Base-by-base conservation (phyloP, 2,797 vertebrate genomes). In the Protonibea diacanthus region DNA sequence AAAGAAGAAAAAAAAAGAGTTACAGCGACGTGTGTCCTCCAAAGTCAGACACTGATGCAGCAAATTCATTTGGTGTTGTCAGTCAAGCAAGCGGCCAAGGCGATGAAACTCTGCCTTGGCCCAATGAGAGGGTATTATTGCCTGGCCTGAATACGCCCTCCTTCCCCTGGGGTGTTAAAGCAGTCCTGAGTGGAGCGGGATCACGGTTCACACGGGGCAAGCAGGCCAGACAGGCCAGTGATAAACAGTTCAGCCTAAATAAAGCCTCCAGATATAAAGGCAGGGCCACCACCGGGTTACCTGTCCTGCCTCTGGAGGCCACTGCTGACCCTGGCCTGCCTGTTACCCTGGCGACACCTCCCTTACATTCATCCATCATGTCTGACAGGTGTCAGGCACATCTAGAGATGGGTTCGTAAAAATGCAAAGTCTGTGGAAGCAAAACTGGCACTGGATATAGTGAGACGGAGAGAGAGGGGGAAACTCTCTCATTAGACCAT, bases 401-500 rank as follows among this genome's bases (percentile, higher is more conserved):
- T 84, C 83, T 5, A 65, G 82, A 79, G 83, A 92, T 56, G 74
- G 81, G 85, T 70, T 81, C 60, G 83, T 60, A 70, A 85, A 38
- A 88, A 90, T 79, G 75, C 70, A 85, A 84, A 80, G 86, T 83
- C 60, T 74, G 81, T n/a, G 61, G 70, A 81, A 71, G 76, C 74
- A 71, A 84, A 84, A 49, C 55, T 59, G 76, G 71, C 74, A 73
- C 7, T 55, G 60, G 75, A 68, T 70, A 76, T 61, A 83, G 68
- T 53, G 76, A 76, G 83, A 74, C 61, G 40, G 83, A 80, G 78
- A 78, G 74, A 74, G 74, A 83, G 80, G 82, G 79, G 86, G 85
- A 91, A 86, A 91, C 84, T 90, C 87, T 90, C 91, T 95, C 93
- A 95, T 95, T 95, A 94, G 91, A 80, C 90, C 90, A 94, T 95